Evolutionary conservation across 2,113 vertebrate species (phyloP).

Genomic region (Castor canadensis): DNA sequence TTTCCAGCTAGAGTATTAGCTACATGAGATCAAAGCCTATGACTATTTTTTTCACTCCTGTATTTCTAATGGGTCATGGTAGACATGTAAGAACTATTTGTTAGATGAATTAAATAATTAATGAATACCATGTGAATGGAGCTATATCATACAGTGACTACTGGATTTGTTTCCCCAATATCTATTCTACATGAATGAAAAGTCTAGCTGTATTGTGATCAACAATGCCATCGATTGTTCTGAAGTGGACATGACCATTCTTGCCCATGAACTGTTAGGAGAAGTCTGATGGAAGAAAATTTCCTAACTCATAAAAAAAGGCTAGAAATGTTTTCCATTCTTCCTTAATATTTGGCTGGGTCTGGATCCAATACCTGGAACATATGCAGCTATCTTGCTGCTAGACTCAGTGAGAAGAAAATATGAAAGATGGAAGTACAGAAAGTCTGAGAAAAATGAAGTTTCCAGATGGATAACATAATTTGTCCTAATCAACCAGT

Average conservation of each 20-base stretch:
- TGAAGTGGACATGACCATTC: not conserved
- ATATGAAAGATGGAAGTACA: not conserved
- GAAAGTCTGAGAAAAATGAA: not conserved
- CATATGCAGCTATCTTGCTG: not conserved
- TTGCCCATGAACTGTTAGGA: not conserved
- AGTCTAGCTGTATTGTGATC: not conserved
- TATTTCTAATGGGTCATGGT: not conserved
- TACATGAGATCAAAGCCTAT: not conserved
- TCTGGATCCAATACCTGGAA: not conserved
- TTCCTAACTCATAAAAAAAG: not conserved
- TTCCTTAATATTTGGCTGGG: not conserved
- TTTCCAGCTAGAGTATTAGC: not conserved
- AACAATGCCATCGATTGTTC: not conserved
- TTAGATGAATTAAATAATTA: slow-evolving; percentile 16
- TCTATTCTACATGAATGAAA: not conserved
- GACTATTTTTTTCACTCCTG: not conserved
- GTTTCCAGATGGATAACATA: not conserved
- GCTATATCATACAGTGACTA: not conserved
- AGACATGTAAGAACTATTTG: not conserved
- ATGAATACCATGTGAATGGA: not conserved
- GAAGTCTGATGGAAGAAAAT: not conserved
- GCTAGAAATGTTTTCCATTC: not conserved
- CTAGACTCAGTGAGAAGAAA: not conserved
- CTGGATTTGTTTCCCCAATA: not conserved
- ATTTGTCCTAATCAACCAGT: not conserved